Base-by-base conservation (phyloP, 23 tunicate species). In the Corella eumyota region DNA sequence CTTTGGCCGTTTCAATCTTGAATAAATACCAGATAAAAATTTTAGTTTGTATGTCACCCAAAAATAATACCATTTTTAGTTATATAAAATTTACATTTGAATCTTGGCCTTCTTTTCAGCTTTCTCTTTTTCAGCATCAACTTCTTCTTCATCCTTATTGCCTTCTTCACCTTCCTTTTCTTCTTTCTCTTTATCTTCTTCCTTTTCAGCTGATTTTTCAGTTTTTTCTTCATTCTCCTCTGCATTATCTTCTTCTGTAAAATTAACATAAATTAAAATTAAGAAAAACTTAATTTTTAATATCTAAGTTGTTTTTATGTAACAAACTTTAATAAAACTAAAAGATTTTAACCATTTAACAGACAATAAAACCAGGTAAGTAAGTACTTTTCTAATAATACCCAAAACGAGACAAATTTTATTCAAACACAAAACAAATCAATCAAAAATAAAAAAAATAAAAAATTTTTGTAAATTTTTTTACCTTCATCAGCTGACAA, bases 1-100 rank as follows among this genome's bases (percentile, higher is more conserved):
- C 73, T 88, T 88, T 19, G 96, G 96, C 26, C 96, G 32, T 47
- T 78, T 88, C 27, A 88, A 58, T 15, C 96, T 88, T 60, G 30
- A 68, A 51, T 27, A n/a, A 26, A 66, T n/a, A 40, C 15, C 11
- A 44, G 23, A 30, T 60, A 29, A 9, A 60, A 6, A 11, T 26
- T 6, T 24, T 13, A n/a, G n/a, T n/a, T n/a, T n/a, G 13, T 40
- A 40, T 15, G 15, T 9, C 15, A 40, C 11, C 15, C 48, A 9
- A 40, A 40, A 40, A 40, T 15, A 40, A 9, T 15, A 40, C 11
- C 11, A 11, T 9, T 9, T 40, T 40, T 15, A 9, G 13, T 15
- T 5, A 51, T n/a, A 19, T 7, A 7, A 25, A 7, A 9, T 27
- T 51, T 50, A 85, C 95, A 85, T 85, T 66, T 85, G 82, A 24